Percentiles rank a stretch among this genome's conserved stretches.
Evolutionary conservation across 2,113 vertebrate genomes (phyloP).

Genomic region (Sceloporus undulatus): DNA sequence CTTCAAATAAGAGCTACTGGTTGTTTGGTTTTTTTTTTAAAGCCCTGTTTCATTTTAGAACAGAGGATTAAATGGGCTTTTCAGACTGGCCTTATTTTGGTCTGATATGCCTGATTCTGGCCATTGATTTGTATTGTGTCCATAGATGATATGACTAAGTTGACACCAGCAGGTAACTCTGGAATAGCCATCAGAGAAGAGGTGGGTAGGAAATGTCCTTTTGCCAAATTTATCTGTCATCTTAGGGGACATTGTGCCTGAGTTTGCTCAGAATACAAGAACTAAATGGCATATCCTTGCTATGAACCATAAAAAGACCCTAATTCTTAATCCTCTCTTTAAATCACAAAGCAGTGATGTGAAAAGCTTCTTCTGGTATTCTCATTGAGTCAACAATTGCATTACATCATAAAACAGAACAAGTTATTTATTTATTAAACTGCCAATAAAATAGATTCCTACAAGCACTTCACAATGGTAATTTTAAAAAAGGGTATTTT

Average conservation of each 20-base stretch:
- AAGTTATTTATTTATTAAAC: background rate
- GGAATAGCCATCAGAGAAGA: constrained; percentile 14
- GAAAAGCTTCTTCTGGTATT: background rate
- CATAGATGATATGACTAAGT: background rate
- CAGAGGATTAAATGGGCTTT: background rate
- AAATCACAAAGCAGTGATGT: background rate
- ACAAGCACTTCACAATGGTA: background rate
- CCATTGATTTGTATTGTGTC: background rate
- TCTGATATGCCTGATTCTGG: constrained; percentile 24
- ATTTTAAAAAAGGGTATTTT: no score
- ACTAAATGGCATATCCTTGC: background rate
- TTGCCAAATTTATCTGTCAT: background rate
- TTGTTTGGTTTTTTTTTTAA: background rate
- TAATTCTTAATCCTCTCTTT: background rate
- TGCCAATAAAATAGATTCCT: background rate
- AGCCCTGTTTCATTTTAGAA: constrained; percentile 2
- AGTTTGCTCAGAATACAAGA: background rate
- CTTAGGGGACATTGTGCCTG: background rate
- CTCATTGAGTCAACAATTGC: background rate
- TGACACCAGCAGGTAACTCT: background rate
- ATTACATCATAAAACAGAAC: background rate
- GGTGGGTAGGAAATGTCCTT: background rate
- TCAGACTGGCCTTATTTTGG: background rate
- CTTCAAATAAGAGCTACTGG: background rate
- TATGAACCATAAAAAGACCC: background rate